phyloP scores from a whole-genome alignment of 1,140 invertebrate genomes.

The Acromyrmex charruanus region DNA sequence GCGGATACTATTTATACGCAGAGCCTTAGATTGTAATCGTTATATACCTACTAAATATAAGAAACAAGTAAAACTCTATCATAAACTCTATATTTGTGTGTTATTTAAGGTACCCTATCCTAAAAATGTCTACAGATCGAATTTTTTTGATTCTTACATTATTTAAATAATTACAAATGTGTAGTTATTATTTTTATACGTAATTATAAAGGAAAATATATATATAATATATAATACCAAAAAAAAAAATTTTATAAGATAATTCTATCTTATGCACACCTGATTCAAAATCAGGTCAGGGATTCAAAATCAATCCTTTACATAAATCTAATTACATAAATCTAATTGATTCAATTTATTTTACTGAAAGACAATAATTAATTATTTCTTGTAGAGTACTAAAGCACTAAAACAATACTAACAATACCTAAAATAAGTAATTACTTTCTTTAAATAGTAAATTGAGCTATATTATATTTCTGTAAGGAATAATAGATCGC shows the following conservation, averaged over 20 bases:
- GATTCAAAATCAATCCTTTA: neutral
- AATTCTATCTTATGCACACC: neutral
- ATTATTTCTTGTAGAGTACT: too few species aligned
- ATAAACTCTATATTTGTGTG: slow-evolving; percentile 28
- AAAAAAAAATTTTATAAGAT: neutral
- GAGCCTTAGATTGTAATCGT: slow-evolving; percentile 75
- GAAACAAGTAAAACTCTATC: slow-evolving; percentile 71
- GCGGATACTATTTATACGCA: slow-evolving; percentile 79
- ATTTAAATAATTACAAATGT: neutral
- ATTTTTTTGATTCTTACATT: neutral
- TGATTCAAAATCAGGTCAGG: neutral
- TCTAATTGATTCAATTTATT: too few species aligned
- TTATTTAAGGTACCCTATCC: slow-evolving; percentile 25
- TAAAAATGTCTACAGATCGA: neutral
- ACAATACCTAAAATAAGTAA: too few species aligned
- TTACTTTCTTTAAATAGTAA: too few species aligned
- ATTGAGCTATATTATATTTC: too few species aligned
- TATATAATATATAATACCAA: too few species aligned
- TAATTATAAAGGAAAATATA: neutral
- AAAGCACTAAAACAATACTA: too few species aligned
- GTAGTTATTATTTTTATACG: neutral
- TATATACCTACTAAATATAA: slow-evolving; percentile 76
- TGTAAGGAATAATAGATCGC: neutral
- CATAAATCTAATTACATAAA: too few species aligned
- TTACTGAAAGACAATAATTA: too few species aligned